These are phyloP conservation scores for Psix sp. DNA, from an alignment of 1,140 invertebrate genomes.

Conservation along the genomic window DNA sequence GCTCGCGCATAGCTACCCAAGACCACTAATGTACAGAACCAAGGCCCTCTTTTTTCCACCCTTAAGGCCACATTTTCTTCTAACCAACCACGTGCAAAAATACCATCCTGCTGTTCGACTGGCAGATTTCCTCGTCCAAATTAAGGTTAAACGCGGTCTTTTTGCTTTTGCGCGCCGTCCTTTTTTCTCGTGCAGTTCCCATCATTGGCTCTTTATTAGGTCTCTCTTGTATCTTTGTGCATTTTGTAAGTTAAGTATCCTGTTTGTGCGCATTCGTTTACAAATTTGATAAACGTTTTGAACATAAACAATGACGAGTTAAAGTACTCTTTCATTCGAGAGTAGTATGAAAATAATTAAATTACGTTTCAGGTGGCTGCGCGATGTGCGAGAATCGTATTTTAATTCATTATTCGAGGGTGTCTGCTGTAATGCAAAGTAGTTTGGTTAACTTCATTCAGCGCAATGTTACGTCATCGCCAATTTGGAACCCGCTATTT, in stretches of 20 bases:
- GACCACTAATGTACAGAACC: conserved; percentile 27
- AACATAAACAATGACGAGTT: conserved; percentile 28
- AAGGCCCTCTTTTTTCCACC: conserved; percentile 28
- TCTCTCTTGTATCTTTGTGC: neutral
- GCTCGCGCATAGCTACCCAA: conserved; percentile 29
- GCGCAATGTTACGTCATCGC: conserved; percentile 14
- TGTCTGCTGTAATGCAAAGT: conserved; percentile 29
- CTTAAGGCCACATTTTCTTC: conserved; percentile 26
- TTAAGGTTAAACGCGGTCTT: neutral
- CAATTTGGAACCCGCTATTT: too few relatives aligned
- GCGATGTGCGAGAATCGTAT: conserved; percentile 36
- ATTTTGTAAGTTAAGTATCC: conserved; percentile 10
- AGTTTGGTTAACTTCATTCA: conserved; percentile 40
- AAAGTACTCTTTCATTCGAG: conserved; percentile 31
- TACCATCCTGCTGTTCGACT: conserved; percentile 9
- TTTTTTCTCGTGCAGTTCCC: neutral
- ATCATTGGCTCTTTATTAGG: neutral
- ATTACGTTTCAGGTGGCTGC: conserved; percentile 35
- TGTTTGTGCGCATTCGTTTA: conserved; percentile 11
- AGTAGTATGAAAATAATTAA: conserved; percentile 51
- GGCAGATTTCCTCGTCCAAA: conserved; percentile 1
- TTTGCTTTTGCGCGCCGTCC: too few relatives aligned
- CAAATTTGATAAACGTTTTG: conserved; percentile 38
- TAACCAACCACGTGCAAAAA: conserved; percentile 29
- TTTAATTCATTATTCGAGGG: conserved; percentile 47